Conservation (phyloP, 2,888 invertebrate species). For the Notodonta ziczac region DNA sequence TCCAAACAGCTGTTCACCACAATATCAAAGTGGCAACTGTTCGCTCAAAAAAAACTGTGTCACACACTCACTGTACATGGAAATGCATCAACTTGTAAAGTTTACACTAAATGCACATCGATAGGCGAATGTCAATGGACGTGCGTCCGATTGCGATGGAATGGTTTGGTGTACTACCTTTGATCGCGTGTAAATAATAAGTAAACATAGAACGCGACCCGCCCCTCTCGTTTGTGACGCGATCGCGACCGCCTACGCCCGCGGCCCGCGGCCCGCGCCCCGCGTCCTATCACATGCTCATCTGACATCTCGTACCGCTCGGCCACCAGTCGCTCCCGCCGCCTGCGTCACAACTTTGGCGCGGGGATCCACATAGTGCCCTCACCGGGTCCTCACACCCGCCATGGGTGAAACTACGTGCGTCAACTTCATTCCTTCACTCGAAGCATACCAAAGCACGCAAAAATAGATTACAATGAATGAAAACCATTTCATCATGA, state of each 20-base stretch:
- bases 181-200: conserved; percentile 69
- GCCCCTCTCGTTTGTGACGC: conserved; percentile 72
- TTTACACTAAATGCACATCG: conserved; percentile 77
- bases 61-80: conserved; percentile 57
- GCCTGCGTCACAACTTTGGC: conserved; percentile 62
- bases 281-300: conserved; percentile 64
- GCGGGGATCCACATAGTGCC: conserved; percentile 51
- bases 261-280: conserved; percentile 58
- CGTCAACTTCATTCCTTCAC: conserved; percentile 57
- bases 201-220: conserved; percentile 73
- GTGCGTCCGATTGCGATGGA: conserved; percentile 65
- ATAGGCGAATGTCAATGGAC: conserved; percentile 50
- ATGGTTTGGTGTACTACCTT: conserved; percentile 79
- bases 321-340: conserved; percentile 49
- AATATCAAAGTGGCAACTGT: conserved; percentile 43
- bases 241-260: conserved; percentile 60
- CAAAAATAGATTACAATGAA: conserved; percentile 67
- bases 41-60: conserved; percentile 48
- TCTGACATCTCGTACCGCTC: conserved; percentile 29
- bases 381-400: conserved; percentile 37
- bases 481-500: conserved; percentile 66
- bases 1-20: conserved; percentile 63
- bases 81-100: conserved; percentile 62
- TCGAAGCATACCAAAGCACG: conserved; percentile 50
- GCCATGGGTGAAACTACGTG: conserved; percentile 49